Conservation (phyloP, 2,888 invertebrate genomes). For the Sipunculus nudus region DNA sequence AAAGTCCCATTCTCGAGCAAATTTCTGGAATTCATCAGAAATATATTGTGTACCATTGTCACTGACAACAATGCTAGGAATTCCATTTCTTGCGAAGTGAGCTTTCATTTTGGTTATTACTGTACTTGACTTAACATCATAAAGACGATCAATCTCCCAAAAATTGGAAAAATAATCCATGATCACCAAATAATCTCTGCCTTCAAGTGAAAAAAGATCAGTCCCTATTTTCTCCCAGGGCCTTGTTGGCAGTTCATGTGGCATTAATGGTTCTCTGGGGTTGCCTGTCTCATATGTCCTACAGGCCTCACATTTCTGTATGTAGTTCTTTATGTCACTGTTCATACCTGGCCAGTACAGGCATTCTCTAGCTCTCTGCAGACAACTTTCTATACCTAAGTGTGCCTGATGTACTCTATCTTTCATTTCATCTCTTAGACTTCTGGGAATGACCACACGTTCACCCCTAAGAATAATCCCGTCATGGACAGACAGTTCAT, state of each 20-base stretch:
- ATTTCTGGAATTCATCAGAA: constrained; percentile 19
- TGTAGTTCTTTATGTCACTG: background rate
- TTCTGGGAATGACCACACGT: too few species aligned
- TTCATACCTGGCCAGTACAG: constrained; percentile 2
- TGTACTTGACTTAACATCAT: constrained; percentile 14
- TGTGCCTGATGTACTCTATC: too few species aligned
- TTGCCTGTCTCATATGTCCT: background rate
- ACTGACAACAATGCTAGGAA: constrained; percentile 21
- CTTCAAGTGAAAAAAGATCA: constrained; percentile 33
- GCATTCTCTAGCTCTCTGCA: background rate
- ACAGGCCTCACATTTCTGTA: constrained; percentile 2
- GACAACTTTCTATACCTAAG: too few species aligned
- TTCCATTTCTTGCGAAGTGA: constrained; percentile 25
- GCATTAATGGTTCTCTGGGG: constrained; percentile 17
- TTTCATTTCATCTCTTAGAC: too few species aligned
- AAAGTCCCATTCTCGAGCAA: constrained; percentile 33
- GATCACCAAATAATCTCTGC: constrained; percentile 31
- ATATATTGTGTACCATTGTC: constrained; percentile 35
- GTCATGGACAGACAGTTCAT: too few species aligned
- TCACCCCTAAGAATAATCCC: too few species aligned
- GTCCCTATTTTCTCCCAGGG: constrained; percentile 37
- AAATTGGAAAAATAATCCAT: constrained; percentile 36
- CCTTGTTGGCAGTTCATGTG: constrained; percentile 22
- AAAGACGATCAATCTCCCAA: constrained; percentile 30
- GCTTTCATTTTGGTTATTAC: constrained; percentile 25